Evolutionary conservation across 92 coral and sea anemone genomes (phyloP), one percentile per base, ranked within the genome.

Genomic region (Heteractis magnifica): DNA sequence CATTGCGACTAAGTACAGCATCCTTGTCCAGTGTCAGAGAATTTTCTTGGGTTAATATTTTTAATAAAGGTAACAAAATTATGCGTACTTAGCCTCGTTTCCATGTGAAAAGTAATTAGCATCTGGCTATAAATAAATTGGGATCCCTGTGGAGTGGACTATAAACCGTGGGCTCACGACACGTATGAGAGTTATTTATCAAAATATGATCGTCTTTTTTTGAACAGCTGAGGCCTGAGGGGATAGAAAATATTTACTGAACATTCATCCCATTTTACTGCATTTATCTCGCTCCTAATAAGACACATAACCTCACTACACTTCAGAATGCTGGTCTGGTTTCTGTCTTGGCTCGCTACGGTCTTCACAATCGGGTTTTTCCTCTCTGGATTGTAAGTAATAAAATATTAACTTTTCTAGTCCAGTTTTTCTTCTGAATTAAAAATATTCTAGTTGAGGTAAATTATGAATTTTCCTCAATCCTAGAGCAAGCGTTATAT

Each of bases 291-390:
- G 21, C 12, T 18, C 70, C 26, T 62, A 18, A 62, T 72, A 8
- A 72, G 19, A 49, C 1, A 6, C 51, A 76, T 34, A 15, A 20
- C 34, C 60, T 52, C 5, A 16, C 4, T 21, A 59, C 41, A 59
- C 14, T 64, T 80, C 83, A 20, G 3, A 14, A 77, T 77, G 76
- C 11, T 86, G 6, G 72, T 89, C 20, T 80, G 80, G 65, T 53
- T 93, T 59, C 81, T 93, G 51, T 93, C 97, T 6, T 89, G 94
- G 94, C 78, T 86, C n/a, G 97, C 97, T 16, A 93, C 83, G 10
- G 83, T 93, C 5, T 82, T 90, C 10, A 93, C 97, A 9, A 86
- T 91, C 13, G 94, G 94, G 10, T 84, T 93, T 74, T 93, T 93
- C 81, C 80, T 91, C 48, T 86, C 94, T 34, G 97, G 97, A 78